These are phyloP conservation scores for Anhinga rufa DNA, from an alignment of 2,113 vertebrate species.

Conservation along the genomic window DNA sequence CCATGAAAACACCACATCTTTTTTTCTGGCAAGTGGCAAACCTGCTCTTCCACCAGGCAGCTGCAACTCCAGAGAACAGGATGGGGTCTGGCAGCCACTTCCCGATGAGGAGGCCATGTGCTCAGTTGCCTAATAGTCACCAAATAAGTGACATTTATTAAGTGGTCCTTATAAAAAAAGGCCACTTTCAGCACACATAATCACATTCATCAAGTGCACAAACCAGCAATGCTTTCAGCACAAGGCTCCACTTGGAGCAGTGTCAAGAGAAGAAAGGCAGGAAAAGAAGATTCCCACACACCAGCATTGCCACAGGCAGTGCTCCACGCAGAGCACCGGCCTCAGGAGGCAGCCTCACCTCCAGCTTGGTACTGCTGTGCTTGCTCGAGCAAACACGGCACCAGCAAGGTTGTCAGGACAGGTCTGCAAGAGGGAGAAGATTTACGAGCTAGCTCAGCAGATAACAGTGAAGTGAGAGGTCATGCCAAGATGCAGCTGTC, in stretches of 20 bases:
- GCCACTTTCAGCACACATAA: not conserved
- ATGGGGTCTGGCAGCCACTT: not conserved
- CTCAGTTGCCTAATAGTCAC: not conserved
- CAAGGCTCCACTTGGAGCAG: not conserved
- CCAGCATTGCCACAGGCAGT: not conserved
- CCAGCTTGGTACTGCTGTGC: not conserved
- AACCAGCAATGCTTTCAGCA: conserved; percentile 6
- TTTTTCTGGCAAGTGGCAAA: not conserved
- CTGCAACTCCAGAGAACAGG: not conserved
- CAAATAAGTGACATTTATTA: conserved; percentile 41
- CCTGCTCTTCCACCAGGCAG: not conserved
- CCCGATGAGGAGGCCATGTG: not conserved
- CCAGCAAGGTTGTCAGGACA: not conserved
- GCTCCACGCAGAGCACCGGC: not conserved
- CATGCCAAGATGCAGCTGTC: not conserved
- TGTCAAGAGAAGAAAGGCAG: not conserved
- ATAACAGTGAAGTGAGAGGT: not conserved
- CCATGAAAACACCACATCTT: not conserved
- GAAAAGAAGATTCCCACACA: not conserved
- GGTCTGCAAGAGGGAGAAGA: not conserved
- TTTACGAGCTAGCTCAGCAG: not conserved
- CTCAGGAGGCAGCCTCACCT: not conserved
- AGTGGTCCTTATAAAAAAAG: conserved; percentile 2
- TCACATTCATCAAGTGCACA: not conserved
- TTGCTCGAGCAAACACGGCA: not conserved